A percentile compares a stretch with the other conserved stretches of the same genome.
Conservation (phyloP, 2,888 invertebrate species). For the Anoplius nigerrimus region DNA sequence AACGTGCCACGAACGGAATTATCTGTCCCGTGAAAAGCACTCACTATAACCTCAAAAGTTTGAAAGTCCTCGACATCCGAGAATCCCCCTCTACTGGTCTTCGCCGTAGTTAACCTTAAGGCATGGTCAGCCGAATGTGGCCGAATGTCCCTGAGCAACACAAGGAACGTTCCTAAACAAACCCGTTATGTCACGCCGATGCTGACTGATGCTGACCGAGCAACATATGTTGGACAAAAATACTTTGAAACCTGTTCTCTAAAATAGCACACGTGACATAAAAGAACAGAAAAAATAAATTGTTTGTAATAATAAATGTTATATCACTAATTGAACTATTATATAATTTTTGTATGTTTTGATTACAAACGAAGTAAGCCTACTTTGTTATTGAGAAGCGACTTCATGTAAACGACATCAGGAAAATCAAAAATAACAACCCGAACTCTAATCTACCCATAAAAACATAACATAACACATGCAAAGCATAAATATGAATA, state of each 20-base stretch:
- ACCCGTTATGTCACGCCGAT: neutral
- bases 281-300: neutral
- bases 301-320: too few relatives aligned
- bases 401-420: too few relatives aligned
- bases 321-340: too few relatives aligned
- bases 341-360: too few relatives aligned
- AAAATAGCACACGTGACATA: neutral
- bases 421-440: too few relatives aligned
- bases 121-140: neutral
- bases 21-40: conserved; percentile 38
- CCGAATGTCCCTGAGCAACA: neutral
- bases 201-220: too few relatives aligned
- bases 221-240: neutral
- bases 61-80: conserved; percentile 42
- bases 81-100: conserved; percentile 40
- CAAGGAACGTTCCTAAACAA: conserved; percentile 15
- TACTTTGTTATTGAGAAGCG: too few relatives aligned
- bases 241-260: neutral
- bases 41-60: conserved; percentile 65
- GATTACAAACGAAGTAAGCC: too few relatives aligned
- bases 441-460: too few relatives aligned
- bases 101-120: conserved; percentile 8
- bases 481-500: too few relatives aligned
- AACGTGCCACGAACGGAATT: conserved; percentile 20
- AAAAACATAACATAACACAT: too few relatives aligned